Evolutionary conservation across 2,797 vertebrate genomes (phyloP).

Genomic region (Lagodon rhomboides): DNA sequence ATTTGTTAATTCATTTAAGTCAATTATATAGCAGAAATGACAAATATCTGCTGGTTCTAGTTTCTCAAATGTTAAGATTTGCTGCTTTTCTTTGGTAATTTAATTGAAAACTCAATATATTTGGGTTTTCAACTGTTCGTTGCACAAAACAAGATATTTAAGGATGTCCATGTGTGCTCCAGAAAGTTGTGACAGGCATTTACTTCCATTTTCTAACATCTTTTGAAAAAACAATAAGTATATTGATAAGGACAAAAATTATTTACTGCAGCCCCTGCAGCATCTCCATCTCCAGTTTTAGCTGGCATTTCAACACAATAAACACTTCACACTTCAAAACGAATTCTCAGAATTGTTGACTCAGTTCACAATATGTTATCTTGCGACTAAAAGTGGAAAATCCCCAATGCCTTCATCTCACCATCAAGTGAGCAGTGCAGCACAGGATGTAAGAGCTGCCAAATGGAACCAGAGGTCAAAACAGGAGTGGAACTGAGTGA

Average conservation of each 20-base stretch:
- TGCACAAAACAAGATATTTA: neutral
- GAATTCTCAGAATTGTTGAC: conserved; percentile 31
- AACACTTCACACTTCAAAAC: conserved; percentile 11
- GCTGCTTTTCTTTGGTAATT: neutral
- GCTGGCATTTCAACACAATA: conserved; percentile 7
- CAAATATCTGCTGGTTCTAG: neutral
- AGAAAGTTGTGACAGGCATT: neutral
- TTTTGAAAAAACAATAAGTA: neutral
- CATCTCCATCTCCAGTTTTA: neutral
- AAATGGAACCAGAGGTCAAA: conserved; percentile 63
- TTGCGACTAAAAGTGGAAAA: conserved; percentile 54
- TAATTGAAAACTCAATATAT: neutral
- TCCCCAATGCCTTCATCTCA: conserved; percentile 8
- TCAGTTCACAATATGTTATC: conserved; percentile 39
- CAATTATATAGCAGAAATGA: neutral
- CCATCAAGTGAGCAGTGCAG: conserved; percentile 33
- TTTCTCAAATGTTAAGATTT: neutral
- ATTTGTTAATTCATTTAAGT: neutral
- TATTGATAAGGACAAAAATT: neutral
- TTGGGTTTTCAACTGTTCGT: neutral
- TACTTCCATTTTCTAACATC: neutral
- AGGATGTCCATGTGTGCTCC: neutral
- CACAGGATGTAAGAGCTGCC: conserved; percentile 62
- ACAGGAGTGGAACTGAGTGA: conserved; percentile 45
- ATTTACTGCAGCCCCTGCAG: neutral